phyloP scores from a whole-genome alignment of 2,797 vertebrate species.

The Galagoides demidoff region DNA sequence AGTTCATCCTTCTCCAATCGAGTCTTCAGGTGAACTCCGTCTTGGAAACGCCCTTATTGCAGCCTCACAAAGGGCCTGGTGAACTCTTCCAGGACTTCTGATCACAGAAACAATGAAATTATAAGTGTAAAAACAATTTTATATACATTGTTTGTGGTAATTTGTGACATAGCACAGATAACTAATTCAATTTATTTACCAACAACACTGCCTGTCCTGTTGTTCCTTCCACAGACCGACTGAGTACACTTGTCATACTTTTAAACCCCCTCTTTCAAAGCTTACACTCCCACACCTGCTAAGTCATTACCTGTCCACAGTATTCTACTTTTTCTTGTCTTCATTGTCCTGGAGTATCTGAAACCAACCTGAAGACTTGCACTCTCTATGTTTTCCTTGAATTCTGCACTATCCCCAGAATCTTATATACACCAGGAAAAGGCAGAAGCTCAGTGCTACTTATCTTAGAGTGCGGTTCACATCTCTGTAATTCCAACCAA shows the following conservation, averaged over 20 bases:
- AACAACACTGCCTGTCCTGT: not conserved
- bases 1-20: not conserved
- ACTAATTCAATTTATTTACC: not conserved
- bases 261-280: not conserved
- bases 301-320: not conserved
- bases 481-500: not conserved
- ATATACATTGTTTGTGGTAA: too few species aligned
- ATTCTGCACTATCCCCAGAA: not conserved
- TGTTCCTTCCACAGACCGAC: not conserved
- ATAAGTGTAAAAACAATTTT: not conserved
- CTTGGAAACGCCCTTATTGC: not conserved
- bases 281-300: not conserved
- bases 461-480: not conserved
- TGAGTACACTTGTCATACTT: too few species aligned
- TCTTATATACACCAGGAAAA: too few species aligned
- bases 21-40: not conserved
- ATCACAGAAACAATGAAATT: not conserved
- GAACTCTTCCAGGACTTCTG: not conserved
- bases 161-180: not conserved
- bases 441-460: not conserved
- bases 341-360: not conserved
- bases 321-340: not conserved
- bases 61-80: not conserved
- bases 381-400: not conserved
- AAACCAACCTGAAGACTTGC: not conserved